Base-by-base conservation (phyloP, 92 coral and sea anemone species). In the Zoanthus sansibaricus region DNA sequence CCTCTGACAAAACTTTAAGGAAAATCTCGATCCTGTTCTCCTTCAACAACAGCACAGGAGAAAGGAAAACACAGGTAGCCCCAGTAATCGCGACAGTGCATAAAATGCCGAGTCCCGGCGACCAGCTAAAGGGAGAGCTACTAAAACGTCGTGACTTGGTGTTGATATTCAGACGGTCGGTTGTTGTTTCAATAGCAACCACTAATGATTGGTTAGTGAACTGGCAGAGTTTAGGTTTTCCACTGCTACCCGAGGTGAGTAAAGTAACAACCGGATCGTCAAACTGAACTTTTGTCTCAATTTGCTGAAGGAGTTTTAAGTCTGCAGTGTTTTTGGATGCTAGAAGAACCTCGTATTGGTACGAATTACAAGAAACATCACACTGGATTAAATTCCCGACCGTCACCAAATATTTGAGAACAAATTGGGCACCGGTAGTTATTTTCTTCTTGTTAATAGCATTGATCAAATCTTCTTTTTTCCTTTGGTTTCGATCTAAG, bases 171-270 rank as follows among this genome's bases (percentile, higher is more conserved):
- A 46, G 1, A 32, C 32, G 17, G 17, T 15, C 15, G 83, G 32
- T 11, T 7, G 14, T 17, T 67, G 14, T 59, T 12, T 21, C 37
- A 30, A 18, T 1, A 18, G 58, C 85, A 15, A 64, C 61, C 15
- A 32, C 74, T 14, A 79, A 5, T 45, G 85, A 46, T n/a, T 79
- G 85, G 74, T 79, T 64, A 3, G 85, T 62, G 61, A n/a, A 46
- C 25, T 62, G 85, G 21, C 62, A 45, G 1, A 30, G 31, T 44
- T 79, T 79, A 21, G 85, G 61, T 45, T 6, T n/a, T 25, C 85
- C 85, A 3, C 74, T 64, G 58, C 59, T 62, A 44, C 85, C 85
- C 4, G 85, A 79, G 64, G 85, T 79, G 13, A 62, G 17, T 14
- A 79, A 0, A n/a, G 46, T 16, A 42, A 79, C 42, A 11, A 75